These are phyloP conservation scores for Pentalonia nigronervosa DNA, from an alignment of 1,140 invertebrate genomes.

Conservation along the genomic window DNA sequence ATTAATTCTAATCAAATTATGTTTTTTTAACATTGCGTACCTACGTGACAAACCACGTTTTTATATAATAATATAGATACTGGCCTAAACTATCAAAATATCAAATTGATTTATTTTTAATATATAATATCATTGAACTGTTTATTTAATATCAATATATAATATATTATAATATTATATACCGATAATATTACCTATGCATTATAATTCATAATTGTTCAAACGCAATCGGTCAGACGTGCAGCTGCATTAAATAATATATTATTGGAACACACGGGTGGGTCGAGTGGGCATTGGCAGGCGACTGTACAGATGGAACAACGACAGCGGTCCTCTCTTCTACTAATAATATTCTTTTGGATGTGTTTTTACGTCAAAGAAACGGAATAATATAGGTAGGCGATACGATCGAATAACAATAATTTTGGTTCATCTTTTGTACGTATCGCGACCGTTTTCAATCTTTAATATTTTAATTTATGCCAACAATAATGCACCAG, in stretches of 20 bases:
- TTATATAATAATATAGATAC: background rate
- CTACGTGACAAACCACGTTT: no score
- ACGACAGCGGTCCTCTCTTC: background rate
- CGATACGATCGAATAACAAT: conserved; percentile 2
- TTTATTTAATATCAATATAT: background rate
- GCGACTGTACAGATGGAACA: background rate
- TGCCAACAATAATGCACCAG: background rate
- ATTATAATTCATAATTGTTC: background rate
- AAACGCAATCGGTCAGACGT: background rate
- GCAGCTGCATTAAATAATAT: background rate
- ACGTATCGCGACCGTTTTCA: background rate
- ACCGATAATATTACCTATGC: background rate
- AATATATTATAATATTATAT: background rate
- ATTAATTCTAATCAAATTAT: background rate
- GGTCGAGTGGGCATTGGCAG: background rate
- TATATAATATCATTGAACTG: background rate
- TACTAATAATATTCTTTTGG: conserved; percentile 8
- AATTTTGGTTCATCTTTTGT: background rate
- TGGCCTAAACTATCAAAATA: background rate
- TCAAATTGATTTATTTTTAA: background rate
- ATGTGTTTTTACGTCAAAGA: background rate
- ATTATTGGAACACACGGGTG: background rate
- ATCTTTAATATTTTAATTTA: conserved; percentile 20
- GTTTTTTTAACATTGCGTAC: background rate
- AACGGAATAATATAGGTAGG: background rate